Conservation (phyloP, 2,888 invertebrate species). For the Ptilodon capucinus region DNA sequence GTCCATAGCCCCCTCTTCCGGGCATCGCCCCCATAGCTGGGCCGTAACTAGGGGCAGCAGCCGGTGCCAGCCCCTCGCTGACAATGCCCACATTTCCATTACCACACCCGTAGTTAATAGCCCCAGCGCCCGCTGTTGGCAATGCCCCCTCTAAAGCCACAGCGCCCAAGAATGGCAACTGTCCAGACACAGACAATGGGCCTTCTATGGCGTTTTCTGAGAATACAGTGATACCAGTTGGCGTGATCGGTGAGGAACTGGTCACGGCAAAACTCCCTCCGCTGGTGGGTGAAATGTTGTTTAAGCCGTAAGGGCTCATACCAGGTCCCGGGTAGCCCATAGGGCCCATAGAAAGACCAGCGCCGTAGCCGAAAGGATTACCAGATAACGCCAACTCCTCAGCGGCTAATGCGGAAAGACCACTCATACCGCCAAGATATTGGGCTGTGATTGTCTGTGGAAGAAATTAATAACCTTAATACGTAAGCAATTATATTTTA, state of each 20-base stretch:
- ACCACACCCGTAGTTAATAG: constrained; percentile 33
- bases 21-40: background rate
- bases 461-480: background rate
- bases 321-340: background rate
- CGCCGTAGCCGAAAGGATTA: constrained; percentile 9
- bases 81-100: constrained; percentile 20
- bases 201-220: constrained; percentile 47
- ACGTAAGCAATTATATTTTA: too few relatives aligned
- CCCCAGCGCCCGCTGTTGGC: constrained; percentile 29
- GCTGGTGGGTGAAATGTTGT: constrained; percentile 13
- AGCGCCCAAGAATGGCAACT: constrained; percentile 30
- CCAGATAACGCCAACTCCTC: constrained; percentile 18
- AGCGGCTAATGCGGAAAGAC: constrained; percentile 6
- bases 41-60: constrained; percentile 22
- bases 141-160: constrained; percentile 28
- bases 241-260: constrained; percentile 33
- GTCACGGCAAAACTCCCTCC: constrained; percentile 36
- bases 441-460: constrained; percentile 20
- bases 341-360: background rate
- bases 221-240: constrained; percentile 21
- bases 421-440: constrained; percentile 15
- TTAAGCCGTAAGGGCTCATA: constrained; percentile 5
- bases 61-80: constrained; percentile 29
- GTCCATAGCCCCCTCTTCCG: background rate
- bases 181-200: constrained; percentile 21